These are phyloP conservation scores for Plectrocnemia conspersa DNA, from an alignment of 1,140 invertebrate genomes.

Conservation along the genomic window DNA sequence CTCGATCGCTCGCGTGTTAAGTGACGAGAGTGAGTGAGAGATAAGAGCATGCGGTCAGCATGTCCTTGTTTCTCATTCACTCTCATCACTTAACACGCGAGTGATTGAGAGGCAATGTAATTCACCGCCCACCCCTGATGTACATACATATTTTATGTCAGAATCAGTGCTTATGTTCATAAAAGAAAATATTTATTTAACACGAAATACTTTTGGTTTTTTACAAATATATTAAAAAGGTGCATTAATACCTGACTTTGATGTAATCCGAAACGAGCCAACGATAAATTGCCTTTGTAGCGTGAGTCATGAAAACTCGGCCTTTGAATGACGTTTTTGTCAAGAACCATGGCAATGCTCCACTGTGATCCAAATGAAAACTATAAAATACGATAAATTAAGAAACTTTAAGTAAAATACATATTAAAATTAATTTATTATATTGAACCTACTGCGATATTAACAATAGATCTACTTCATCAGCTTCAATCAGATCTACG, in stretches of 20 bases:
- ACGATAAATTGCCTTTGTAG: slow-evolving; percentile 98
- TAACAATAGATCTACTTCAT: slow-evolving; percentile 93
- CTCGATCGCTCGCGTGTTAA: too few relatives aligned
- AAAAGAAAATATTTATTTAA: too few relatives aligned
- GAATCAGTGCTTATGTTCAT: too few relatives aligned
- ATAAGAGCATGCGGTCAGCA: too few relatives aligned
- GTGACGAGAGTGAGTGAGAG: too few relatives aligned
- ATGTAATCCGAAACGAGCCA: slow-evolving; percentile 99
- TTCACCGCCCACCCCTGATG: too few relatives aligned
- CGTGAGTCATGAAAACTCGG: slow-evolving; percentile 99
- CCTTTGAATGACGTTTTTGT: slow-evolving; percentile 97
- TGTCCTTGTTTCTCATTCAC: too few relatives aligned
- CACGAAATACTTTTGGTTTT: too few relatives aligned
- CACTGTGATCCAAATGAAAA: slow-evolving; percentile 98
- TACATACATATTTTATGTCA: too few relatives aligned
- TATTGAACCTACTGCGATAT: slow-evolving; percentile 82
- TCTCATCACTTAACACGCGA: too few relatives aligned
- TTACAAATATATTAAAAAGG: too few relatives aligned
- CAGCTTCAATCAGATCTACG: slow-evolving; percentile 94
- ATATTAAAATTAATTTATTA: slow-evolving; percentile 10
- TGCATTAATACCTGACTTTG: slow-evolving; percentile 92
- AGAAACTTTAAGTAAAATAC: neutral
- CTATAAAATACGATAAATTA: slow-evolving; percentile 47
- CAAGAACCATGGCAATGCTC: slow-evolving; percentile 96
- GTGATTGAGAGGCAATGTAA: too few relatives aligned